Evolutionary conservation across 2,888 invertebrate genomes (phyloP).

Genomic region (Scaptomyza flava): DNA sequence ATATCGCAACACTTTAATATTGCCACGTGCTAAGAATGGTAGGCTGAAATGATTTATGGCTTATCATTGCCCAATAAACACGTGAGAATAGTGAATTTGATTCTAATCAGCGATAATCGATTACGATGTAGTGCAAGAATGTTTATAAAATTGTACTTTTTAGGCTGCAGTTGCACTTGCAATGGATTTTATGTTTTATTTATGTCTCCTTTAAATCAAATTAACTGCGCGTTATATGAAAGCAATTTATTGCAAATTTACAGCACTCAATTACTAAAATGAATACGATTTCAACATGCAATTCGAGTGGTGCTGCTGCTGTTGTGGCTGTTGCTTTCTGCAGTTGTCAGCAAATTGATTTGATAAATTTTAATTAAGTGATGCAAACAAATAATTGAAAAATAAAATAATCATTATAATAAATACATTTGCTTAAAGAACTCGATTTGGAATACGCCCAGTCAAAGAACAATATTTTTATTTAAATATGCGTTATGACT

Average conservation of each 20-base stretch:
- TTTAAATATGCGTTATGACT: too few species aligned
- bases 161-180: neutral
- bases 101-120: too few species aligned
- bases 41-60: too few species aligned
- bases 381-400: conserved; percentile 18
- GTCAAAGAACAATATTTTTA: too few species aligned
- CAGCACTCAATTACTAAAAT: conserved; percentile 40
- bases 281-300: conserved; percentile 46
- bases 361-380: conserved; percentile 32
- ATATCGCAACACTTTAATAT: too few species aligned
- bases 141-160: neutral
- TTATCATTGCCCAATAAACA: too few species aligned
- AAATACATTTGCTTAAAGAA: neutral
- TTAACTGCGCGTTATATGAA: conserved; percentile 28
- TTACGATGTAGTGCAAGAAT: neutral
- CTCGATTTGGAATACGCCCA: neutral
- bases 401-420: neutral
- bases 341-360: conserved; percentile 52
- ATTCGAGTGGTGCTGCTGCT: conserved; percentile 6
- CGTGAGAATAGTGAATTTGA: neutral
- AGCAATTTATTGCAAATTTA: conserved; percentile 53
- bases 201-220: conserved; percentile 36
- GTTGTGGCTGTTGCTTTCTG: conserved; percentile 12
- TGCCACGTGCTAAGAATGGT: too few species aligned
- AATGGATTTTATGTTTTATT: neutral